These are phyloP conservation scores for Danionella dracula DNA, from an alignment of 2,797 vertebrate genomes.

Conservation along the genomic window DNA sequence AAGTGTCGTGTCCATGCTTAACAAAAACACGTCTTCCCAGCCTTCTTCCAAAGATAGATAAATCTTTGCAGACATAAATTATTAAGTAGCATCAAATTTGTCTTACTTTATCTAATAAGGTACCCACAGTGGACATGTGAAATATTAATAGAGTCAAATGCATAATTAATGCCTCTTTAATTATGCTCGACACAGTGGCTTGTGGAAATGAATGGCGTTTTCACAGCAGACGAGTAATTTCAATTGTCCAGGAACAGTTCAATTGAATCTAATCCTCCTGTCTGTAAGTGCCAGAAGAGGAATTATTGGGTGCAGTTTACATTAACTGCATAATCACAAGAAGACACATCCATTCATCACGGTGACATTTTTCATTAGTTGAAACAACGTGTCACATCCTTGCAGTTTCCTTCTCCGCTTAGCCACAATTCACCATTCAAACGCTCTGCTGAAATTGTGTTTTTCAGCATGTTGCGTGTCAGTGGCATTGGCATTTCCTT, in stretches of 20 bases:
- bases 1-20: neutral
- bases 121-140: conserved; percentile 54
- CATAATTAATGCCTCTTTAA: conserved; percentile 72
- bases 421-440: neutral
- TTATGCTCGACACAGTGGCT: conserved; percentile 54
- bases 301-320: conserved; percentile 53
- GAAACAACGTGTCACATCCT: conserved; percentile 20
- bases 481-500: neutral
- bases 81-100: conserved; percentile 67
- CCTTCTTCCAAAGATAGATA: conserved; percentile 51
- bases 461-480: conserved; percentile 6
- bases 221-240: conserved; percentile 55
- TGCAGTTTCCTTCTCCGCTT: neutral
- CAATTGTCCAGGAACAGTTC: conserved; percentile 62
- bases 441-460: neutral
- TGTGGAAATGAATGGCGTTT: conserved; percentile 67
- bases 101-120: conserved; percentile 68
- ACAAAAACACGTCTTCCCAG: neutral
- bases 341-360: conserved; percentile 54
- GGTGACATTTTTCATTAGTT: conserved; percentile 49
- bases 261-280: conserved; percentile 64
- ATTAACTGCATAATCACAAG: conserved; percentile 54
- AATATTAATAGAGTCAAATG: conserved; percentile 62
- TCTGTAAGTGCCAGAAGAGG: conserved; percentile 51
- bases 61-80: conserved; percentile 64